Evolutionary conservation across 2,888 invertebrate species (phyloP), one percentile per base, ranked within the genome.

Genomic region (Parthenolecanium corni): DNA sequence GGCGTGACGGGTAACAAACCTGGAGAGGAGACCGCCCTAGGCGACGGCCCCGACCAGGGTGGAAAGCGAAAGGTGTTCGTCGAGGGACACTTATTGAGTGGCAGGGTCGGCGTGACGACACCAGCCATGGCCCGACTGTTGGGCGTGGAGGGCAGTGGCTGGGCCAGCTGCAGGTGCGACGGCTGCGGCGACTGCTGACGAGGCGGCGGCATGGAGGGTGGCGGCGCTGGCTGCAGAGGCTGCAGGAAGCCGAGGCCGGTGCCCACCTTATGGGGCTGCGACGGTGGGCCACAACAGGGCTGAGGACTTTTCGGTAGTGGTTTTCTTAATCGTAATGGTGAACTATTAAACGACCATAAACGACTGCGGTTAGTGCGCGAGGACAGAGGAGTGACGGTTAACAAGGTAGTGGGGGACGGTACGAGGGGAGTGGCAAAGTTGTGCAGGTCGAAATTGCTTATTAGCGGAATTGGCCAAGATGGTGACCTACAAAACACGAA

Each of bases 391-490:
- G 62, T 42, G 14, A 52, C 16, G 14, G 21, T 24, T n/a, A 51
- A 25, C 21, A 25, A 51, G n/a, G 42, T 11, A 42, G 4, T 31
- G 4, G 58, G 23, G 24, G 52, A 36, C n/a, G 62, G 40, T 23
- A 16, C 31, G 42, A 61, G 12, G 21, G 51, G 58, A 21, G 31
- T 49, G 24, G 51, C 20, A 25, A 38, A 49, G 18, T 36, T 61
- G 14, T 25, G 47, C 20, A 31, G 47, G 18, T 49, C 47, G 46
- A 49, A 49, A 47, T 49, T 31, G 24, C 31, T 49, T n/a, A 61
- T 51, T 51, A 38, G 38, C 14, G 51, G 38, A 23, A 52, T 77
- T 71, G 80, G 79, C 78, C 79, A 80, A 71, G 78, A 79, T 69
- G 79, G 78, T 71, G 77, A 78, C 80, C 61, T 51, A 54, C 14